Evolutionary conservation across 2,797 vertebrate genomes (phyloP).

Genomic region (Galaxias olidus): DNA sequence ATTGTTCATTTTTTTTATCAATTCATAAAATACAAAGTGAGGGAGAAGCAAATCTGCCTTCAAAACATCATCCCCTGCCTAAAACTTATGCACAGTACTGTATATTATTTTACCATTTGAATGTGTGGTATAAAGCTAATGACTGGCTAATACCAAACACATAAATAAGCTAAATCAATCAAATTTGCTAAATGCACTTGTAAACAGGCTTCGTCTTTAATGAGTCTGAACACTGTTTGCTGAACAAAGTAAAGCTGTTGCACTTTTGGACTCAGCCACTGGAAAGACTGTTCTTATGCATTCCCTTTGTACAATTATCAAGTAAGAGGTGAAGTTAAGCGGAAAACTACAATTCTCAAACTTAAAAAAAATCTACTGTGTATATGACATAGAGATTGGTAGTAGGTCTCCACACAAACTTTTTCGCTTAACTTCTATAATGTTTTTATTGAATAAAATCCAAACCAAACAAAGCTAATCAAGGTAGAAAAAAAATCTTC

Average conservation of each 20-base stretch:
- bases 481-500: slow-evolving; percentile 37
- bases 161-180: slow-evolving; percentile 44
- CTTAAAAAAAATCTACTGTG: slow-evolving; percentile 20
- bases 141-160: slow-evolving; percentile 40
- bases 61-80: no score
- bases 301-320: slow-evolving; percentile 35
- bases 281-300: slow-evolving; percentile 28
- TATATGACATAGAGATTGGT: slow-evolving; percentile 33
- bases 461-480: slow-evolving; percentile 44
- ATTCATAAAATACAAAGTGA: no score
- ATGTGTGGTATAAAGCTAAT: slow-evolving; percentile 20
- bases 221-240: slow-evolving; percentile 7
- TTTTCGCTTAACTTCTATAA: slow-evolving; percentile 40
- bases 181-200: slow-evolving; percentile 45
- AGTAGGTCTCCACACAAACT: slow-evolving; percentile 17
- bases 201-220: slow-evolving; percentile 39
- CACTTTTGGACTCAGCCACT: slow-evolving; percentile 28
- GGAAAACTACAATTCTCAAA: slow-evolving; percentile 36
- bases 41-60: no score
- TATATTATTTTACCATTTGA: slow-evolving; percentile 12
- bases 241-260: slow-evolving; percentile 10
- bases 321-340: slow-evolving; percentile 19
- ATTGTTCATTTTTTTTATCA: no score
- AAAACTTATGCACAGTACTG: no score
- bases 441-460: slow-evolving; percentile 46